These are phyloP conservation scores for Lepidostoma basale DNA, from an alignment of 1,140 invertebrate species.

Conservation along the genomic window DNA sequence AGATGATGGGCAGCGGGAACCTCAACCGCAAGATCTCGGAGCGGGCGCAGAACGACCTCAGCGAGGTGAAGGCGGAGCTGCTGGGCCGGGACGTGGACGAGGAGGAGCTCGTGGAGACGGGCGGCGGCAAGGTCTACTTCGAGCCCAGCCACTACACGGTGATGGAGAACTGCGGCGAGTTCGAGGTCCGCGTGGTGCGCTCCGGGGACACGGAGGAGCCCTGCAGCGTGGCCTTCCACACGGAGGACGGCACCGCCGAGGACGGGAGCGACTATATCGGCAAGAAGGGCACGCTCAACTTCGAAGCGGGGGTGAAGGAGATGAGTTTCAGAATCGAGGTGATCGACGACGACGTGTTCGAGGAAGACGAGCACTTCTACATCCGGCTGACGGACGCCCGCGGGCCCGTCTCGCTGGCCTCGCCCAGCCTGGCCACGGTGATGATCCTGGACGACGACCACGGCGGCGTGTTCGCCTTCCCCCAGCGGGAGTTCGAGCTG, in stretches of 20 bases:
- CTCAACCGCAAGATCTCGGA: conserved; percentile 89
- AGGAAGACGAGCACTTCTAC: conserved; percentile 99
- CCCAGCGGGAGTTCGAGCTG: conserved; percentile 81
- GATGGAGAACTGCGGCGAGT: conserved; percentile 96
- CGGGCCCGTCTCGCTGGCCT: conserved; percentile 72
- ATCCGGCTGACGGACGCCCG: conserved; percentile 73
- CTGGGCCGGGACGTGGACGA: conserved; percentile 69
- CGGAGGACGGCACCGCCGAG: conserved; percentile 96
- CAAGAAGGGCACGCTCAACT: conserved; percentile 84
- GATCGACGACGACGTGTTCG: conserved; percentile 98
- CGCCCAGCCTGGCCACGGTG: conserved; percentile 91
- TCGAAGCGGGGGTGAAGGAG: conserved; percentile 83
- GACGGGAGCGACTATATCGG: conserved; percentile 93
- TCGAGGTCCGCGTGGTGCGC: conserved; percentile 87
- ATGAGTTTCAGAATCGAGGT: conserved; percentile 87
- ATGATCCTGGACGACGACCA: conserved; percentile 99
- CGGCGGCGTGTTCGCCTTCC: conserved; percentile 94
- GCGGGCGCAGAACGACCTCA: conserved; percentile 79
- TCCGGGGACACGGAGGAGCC: conserved; percentile 79
- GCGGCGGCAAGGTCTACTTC: conserved; percentile 82
- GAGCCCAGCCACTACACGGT: conserved; percentile 98
- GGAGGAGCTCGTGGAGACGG: conserved; percentile 68
- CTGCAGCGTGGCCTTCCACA: conserved; percentile 89
- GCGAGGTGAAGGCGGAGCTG: conserved; percentile 76
- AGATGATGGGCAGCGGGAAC: conserved; percentile 94